Percentiles rank a stretch among this genome's conserved stretches.
phyloP scores from a whole-genome alignment of 2,113 vertebrate species.

The Toxotes jaculatrix region DNA sequence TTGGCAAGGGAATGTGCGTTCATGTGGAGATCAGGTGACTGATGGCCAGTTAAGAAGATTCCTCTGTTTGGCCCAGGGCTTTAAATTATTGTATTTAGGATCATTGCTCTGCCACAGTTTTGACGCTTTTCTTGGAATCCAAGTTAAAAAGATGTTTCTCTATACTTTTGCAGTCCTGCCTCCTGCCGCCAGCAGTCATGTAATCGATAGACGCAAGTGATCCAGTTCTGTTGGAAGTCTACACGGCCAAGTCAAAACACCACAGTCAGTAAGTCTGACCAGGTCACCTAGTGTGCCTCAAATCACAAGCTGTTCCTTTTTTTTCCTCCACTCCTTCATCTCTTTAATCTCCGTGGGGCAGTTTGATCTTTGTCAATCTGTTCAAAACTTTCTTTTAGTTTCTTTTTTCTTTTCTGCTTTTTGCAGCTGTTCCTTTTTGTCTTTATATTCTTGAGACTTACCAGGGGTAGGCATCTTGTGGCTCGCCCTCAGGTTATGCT shows the following conservation, averaged over 20 bases:
- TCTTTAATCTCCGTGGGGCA: background rate
- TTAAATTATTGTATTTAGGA: background rate
- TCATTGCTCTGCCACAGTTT: background rate
- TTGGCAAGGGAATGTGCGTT: background rate
- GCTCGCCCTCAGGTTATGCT: background rate
- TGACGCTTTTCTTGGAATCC: background rate
- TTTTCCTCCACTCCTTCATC: background rate
- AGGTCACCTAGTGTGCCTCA: background rate
- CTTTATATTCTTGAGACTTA: background rate
- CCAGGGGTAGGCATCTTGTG: background rate
- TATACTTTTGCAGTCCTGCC: background rate
- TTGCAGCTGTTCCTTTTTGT: background rate
- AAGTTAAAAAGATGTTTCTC: background rate
- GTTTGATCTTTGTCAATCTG: background rate
- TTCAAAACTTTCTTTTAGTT: background rate
- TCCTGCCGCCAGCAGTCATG: background rate
- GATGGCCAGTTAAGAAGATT: too few relatives aligned
- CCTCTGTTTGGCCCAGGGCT: background rate
- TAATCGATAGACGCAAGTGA: constrained; percentile 4
- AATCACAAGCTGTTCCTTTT: background rate
- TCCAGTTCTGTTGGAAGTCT: background rate
- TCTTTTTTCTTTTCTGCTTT: background rate
- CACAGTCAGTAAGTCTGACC: constrained; percentile 5
- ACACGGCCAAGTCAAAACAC: background rate
- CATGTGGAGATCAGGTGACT: too few relatives aligned